Evolutionary conservation across 2,888 invertebrate species (phyloP), one percentile per base, ranked within the genome.

Genomic region (Mythimna ferrago): DNA sequence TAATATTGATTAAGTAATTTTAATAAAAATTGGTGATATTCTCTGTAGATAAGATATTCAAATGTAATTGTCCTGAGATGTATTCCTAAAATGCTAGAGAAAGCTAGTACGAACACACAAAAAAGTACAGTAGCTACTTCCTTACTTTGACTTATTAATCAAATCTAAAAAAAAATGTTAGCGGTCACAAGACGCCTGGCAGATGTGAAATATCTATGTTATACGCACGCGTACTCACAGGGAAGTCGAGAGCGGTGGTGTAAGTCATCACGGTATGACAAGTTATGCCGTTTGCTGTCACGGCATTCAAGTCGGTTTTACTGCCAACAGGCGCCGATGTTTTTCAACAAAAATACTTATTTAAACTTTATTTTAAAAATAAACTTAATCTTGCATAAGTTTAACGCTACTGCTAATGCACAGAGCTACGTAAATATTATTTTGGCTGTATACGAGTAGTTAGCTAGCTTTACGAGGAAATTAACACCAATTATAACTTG

Each of bases 1-100:
- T 56, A 75, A 76, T 76, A 75, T 80, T 80, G 60, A 54, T 53
- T 60, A 74, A 54, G 71, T 78, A 71, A 71, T 21, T 78, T 21
- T 71, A 38, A 54, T 53, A 11, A 21, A 76, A 80, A 64, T 48
- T 44, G 60, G 53, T 64, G 65, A 60, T 76, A 64, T 64, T 80
- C 80, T 53, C n/a, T 48, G 60, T 78, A 74, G 35, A 48, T 71
- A 60, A 14, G 53, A 48, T 71, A 54, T 26, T 35, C 19, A 32
- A 54, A 26, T 26, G n/a, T 41, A 78, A 61, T 26, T 38, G 19
- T 71, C 38, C 60, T 35, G 41, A 44, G 35, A 57, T 32, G 6
- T n/a, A 16, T 35, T 41, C 38, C n/a, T 44, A 76, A 76, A 26
- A 38, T 38, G 60, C 26, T 76, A 19, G 3, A 10, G 7, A 26